Evolutionary conservation across 2,888 invertebrate species (phyloP), one percentile per base, ranked within the genome.

Genomic region (Pyrgus malvae): DNA sequence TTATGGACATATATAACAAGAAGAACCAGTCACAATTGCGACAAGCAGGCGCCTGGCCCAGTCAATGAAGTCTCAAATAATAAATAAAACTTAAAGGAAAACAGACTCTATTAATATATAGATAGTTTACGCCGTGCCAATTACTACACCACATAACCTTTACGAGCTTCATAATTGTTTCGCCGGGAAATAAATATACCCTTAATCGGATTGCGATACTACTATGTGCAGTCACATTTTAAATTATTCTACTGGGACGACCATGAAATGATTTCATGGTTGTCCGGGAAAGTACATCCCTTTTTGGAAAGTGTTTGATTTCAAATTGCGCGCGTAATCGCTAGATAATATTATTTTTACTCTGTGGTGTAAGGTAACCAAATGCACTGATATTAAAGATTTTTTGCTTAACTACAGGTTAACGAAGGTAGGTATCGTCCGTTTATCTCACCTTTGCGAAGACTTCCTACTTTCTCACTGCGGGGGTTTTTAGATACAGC

Each of bases 11-110:
- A 81, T 75, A 76, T 80, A 84, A 85, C 87, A 74, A 84, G 83
- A 85, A 82, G 83, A 86, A 86, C 88, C 85, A 87, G 87, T 87
- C 83, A 83, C 80, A 80, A 82, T 77, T 80, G 85, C 88, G 85
- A 78, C 85, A 78, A 77, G 74, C 76, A 72, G 88, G 85, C 87
- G 86, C 86, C 87, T 70, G 70, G 60, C 68, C 70, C 80, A 76
- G 78, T 84, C 85, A 85, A 86, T 84, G 83, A 78, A 83, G 80
- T 77, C 77, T 76, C 78, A 76, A 77, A 83, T 78, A 82, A 83
- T 82, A 80, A 80, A 83, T 80, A 84, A 80, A 78, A 77, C 73
- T 74, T 81, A 72, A 79, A 74, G 76, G 76, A 80, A 80, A 79
- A 78, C 66, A 77, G 72, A 38, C 21, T 38, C 21, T 38, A 72